Base-by-base conservation (phyloP, 2,888 invertebrate species). In the Dryobotodes eremita region DNA sequence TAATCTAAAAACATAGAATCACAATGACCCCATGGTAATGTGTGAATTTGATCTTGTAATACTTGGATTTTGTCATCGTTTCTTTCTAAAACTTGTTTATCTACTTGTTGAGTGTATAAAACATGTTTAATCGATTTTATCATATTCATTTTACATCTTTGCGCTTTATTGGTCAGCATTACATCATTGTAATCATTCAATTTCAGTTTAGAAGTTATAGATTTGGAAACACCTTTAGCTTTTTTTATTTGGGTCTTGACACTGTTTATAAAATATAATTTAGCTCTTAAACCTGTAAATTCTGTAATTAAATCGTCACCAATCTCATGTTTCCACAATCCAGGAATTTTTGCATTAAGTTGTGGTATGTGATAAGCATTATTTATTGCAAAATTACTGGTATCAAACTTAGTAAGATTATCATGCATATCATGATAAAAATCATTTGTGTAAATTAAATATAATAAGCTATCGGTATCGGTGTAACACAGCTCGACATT, bases 11-110 rank as follows among this genome's bases (percentile, higher is more conserved):
- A 46, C 64, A 50, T 50, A 46, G 64, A n/a, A 65, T 65, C 64
- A 65, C 46, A 65, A 65, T 65, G 46, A 17, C 64, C 79, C 80
- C 81, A 84, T 0, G 75, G 78, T 13, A 79, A 42, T 17, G 81
- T 84, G 15, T 81, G n/a, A 48, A 80, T 69, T n/a, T 79, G 69
- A 68, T 81, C 55, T 36, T 26, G 20, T 17, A 65, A 23, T 64
- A 84, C 53, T 64, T 73, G 77, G 20, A 71, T 42, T 77, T 84
- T 84, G 50, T 84, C 80, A 77, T 85, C 85, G 23, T 71, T 72
- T 66, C 77, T 77, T 46, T 76, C 64, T 42, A 85, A 68, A 17
- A 83, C 50, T 65, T 57, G 61, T 69, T 81, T 81, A 46, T 69
- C 57, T 7, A 81, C 75, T 71, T 81, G 61, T 57, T 77, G 71